Evolutionary conservation across 2,888 invertebrate species (phyloP).

Genomic region (Mythimna pallens): DNA sequence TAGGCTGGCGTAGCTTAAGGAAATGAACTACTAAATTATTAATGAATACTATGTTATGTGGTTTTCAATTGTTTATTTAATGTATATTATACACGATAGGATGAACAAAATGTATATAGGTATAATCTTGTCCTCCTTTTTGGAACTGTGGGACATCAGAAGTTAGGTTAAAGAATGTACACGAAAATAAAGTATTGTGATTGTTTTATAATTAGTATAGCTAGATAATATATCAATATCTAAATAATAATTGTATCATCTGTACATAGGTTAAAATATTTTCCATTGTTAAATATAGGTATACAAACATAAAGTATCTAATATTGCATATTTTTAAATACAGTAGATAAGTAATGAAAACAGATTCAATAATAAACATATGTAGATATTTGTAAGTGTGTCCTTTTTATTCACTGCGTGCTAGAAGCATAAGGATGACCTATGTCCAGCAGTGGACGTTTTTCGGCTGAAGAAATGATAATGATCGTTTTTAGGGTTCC

Average conservation of each 20-base stretch:
- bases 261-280: slow-evolving; percentile 8
- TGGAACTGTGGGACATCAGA: neutral
- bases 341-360: neutral
- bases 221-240: neutral
- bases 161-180: neutral
- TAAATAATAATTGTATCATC: neutral
- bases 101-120: neutral
- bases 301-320: neutral
- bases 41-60: neutral
- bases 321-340: neutral
- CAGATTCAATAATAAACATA: neutral
- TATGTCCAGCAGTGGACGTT: neutral
- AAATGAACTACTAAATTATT: slow-evolving; percentile 24
- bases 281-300: neutral
- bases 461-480: neutral
- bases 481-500: neutral
- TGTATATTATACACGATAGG: slow-evolving; percentile 5
- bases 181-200: slow-evolving; percentile 6
- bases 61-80: slow-evolving; percentile 1
- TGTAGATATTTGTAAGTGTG: neutral
- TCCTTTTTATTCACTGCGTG: neutral
- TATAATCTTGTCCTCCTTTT: neutral
- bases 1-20: slow-evolving; percentile 17
- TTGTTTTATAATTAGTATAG: neutral
- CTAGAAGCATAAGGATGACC: neutral